Base-by-base conservation (phyloP, 2,113 vertebrate genomes). In the Tragelaphus strepsiceros region DNA sequence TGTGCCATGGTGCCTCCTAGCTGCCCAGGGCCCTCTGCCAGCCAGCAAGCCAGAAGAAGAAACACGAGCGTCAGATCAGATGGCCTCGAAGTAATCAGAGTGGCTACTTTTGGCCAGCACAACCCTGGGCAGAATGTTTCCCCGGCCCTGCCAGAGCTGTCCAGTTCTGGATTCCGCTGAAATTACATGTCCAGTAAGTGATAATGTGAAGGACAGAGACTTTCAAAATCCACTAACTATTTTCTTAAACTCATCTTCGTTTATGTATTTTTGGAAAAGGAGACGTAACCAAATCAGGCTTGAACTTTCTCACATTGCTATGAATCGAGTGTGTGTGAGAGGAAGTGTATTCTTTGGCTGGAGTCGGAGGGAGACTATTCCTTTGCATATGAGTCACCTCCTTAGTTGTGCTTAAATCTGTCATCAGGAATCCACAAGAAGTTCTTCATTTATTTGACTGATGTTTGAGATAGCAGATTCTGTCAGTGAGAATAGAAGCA, bases 361-460 rank as follows among this genome's bases (percentile, higher is more conserved):
- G 39, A 98, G n/a, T 92, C 93, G 3, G 26, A 97, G 97, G 96
- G 35, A 58, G 87, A 96, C 94, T 97, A 96, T 98, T 96, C 96
- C 95, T 19, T 14, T 98, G 91, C 93, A 86, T 97, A 80, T 98
- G 98, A 98, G 96, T 98, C 98, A 98, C 97, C 96, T 98, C 92
- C 85, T 98, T 97, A 97, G 77, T 51, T 96, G 96, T 95, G 97
- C 97, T 93, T 91, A 96, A 95, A 77, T 97, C 96, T 94, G 83
- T n/a, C 94, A 93, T 97, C 89, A 28, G 93, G 94, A 94, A 94
- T 97, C 88, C 88, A 51, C 88, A 49, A 87, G 91, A 46, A 91
- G 32, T 32, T 94, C 94, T 64, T 95, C 91, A 11, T 94, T 78
- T 32, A 49, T 88, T 49, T 92, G 92, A 80, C 85, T 93, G 89